Evolutionary conservation across 1,140 invertebrate species (phyloP).

Genomic region (Physella acuta): DNA sequence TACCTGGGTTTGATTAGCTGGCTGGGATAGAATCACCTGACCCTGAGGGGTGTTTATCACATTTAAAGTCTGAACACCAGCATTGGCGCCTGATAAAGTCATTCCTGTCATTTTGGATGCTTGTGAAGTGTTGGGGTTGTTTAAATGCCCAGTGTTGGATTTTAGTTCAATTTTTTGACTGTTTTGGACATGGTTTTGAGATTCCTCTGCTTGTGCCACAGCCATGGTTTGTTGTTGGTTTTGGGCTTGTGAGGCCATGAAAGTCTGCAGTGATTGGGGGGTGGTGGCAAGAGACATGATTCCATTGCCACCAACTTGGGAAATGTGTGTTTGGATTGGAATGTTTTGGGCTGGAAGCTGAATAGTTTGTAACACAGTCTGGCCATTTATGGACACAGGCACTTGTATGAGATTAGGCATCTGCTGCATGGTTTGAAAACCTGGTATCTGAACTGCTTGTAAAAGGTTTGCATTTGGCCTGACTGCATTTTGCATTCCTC

Average conservation of each 20-base stretch:
- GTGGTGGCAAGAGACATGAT: neutral
- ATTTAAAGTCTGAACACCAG: slow-evolving; percentile 19
- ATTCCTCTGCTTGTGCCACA: slow-evolving; percentile 15
- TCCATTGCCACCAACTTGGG: neutral
- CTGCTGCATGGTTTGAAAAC: slow-evolving; percentile 38
- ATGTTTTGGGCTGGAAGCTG: slow-evolving; percentile 58
- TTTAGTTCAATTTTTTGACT: neutral
- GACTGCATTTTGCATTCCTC: slow-evolving; percentile 32
- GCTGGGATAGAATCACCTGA: slow-evolving; percentile 26
- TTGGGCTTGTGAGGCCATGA: slow-evolving; percentile 20
- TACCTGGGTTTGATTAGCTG: slow-evolving; percentile 6
- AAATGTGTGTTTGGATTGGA: slow-evolving; percentile 60
- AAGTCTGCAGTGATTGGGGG: slow-evolving; percentile 24
- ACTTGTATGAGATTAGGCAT: slow-evolving; percentile 50
- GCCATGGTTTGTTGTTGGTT: neutral
- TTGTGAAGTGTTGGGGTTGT: neutral
- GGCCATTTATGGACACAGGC: slow-evolving; percentile 85
- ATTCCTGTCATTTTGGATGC: slow-evolving; percentile 6
- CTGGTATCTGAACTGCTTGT: slow-evolving; percentile 73
- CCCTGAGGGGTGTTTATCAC: slow-evolving; percentile 28
- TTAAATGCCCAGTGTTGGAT: neutral
- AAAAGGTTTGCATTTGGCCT: slow-evolving; percentile 41
- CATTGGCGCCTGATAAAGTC: neutral
- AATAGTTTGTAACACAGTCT: slow-evolving; percentile 63
- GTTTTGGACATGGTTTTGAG: slow-evolving; percentile 3